These are phyloP conservation scores for Solenodon paradoxus DNA, from an alignment of 2,113 vertebrate species.

Conservation along the genomic window DNA sequence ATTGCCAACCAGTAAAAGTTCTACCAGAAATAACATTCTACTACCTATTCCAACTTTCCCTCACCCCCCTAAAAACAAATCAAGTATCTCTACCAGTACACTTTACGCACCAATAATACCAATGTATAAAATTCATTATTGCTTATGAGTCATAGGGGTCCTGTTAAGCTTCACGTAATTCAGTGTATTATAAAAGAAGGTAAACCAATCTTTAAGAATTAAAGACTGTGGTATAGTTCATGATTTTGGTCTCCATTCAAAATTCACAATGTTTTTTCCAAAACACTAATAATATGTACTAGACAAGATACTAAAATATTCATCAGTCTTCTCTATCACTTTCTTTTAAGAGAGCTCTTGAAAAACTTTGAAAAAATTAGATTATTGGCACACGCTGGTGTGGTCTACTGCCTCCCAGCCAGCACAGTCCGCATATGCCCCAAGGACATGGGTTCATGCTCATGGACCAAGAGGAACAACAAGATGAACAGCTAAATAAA, in stretches of 20 bases:
- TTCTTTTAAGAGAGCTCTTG: neutral
- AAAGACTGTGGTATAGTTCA: neutral
- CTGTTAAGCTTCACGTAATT: neutral
- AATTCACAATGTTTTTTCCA: neutral
- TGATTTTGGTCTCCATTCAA: neutral
- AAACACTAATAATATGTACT: neutral
- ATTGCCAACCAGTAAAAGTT: neutral
- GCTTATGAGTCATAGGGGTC: neutral
- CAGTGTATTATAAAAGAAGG: neutral
- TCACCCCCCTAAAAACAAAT: neutral
- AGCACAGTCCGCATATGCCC: too few species aligned
- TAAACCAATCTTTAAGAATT: neutral
- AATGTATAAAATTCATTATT: neutral
- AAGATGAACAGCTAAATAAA: too few species aligned
- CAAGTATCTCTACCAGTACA: neutral
- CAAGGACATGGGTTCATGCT: too few species aligned
- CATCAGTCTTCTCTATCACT: neutral
- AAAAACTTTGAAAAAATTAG: neutral
- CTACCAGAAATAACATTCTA: neutral
- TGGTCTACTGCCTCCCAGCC: too few species aligned
- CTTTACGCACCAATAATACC: neutral
- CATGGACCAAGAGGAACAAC: too few species aligned
- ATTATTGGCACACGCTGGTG: too few species aligned
- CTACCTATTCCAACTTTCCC: neutral
- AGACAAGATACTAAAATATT: neutral